phyloP scores from a whole-genome alignment of 2,113 vertebrate genomes.

The Melanerpes aurifrons region DNA sequence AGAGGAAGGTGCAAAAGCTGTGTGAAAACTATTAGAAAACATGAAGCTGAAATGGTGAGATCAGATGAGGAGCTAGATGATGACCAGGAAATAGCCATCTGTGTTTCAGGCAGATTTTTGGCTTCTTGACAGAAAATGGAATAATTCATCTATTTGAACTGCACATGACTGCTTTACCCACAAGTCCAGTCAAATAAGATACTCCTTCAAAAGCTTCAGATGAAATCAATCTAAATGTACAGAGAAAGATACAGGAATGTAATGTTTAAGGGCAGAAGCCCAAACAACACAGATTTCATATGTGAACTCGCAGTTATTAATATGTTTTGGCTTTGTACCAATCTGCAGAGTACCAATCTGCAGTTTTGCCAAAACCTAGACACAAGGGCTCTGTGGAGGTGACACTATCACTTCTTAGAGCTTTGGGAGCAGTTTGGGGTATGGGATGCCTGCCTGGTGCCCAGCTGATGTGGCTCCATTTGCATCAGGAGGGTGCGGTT shows the following conservation, averaged over 20 bases:
- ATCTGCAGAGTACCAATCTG: not conserved
- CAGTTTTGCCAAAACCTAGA: not conserved
- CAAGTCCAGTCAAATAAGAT: not conserved
- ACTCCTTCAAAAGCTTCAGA: not conserved
- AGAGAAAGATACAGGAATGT: not conserved
- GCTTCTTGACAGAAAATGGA: slow-evolving; percentile 17
- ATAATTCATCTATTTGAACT: not conserved
- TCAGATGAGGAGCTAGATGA: not conserved
- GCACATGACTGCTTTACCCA: not conserved
- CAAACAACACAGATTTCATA: not conserved
- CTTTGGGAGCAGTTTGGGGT: not conserved
- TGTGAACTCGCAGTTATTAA: not conserved
- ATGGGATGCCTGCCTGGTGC: not conserved
- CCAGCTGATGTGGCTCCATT: not conserved
- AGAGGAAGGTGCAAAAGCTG: not conserved
- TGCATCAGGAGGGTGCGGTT: fast-evolving
- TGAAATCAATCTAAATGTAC: not conserved
- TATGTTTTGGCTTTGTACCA: not conserved
- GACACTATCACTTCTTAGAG: not conserved
- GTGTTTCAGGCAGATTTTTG: slow-evolving; percentile 35
- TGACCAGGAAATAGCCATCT: slow-evolving; percentile 27
- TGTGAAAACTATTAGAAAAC: not conserved
- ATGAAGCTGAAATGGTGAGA: not conserved
- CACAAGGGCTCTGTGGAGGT: not conserved
- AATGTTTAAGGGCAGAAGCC: not conserved